Conservation (phyloP, 1,140 invertebrate species). For the Zelostemma sp. region DNA sequence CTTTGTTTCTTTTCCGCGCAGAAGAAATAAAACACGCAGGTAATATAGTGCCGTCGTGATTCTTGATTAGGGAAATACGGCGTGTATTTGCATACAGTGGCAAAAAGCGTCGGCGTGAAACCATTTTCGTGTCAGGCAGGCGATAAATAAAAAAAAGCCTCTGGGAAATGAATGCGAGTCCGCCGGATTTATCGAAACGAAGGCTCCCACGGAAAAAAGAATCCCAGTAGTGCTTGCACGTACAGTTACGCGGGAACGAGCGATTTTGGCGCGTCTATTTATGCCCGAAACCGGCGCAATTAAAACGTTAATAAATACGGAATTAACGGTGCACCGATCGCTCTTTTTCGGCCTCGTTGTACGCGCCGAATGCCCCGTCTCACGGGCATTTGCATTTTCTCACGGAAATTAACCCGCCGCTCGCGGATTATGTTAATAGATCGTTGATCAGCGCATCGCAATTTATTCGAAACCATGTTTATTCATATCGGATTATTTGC, state of each 20-base stretch:
- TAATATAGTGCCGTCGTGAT: no score
- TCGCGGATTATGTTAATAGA: slow-evolving; percentile 1
- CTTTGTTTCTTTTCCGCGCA: no score
- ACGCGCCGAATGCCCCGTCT: slow-evolving; percentile 18
- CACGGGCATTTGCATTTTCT: slow-evolving; percentile 52
- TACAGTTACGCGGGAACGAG: slow-evolving; percentile 1
- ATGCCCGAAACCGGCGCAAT: slow-evolving; percentile 19
- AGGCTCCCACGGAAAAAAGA: slow-evolving; percentile 10
- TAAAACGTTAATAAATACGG: slow-evolving; percentile 30
- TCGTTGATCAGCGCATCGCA: background rate
- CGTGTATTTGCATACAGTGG: slow-evolving; percentile 5
- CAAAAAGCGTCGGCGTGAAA: slow-evolving; percentile 2
- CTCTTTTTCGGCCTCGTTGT: slow-evolving; percentile 12
- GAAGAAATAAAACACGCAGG: no score
- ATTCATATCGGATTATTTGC: background rate
- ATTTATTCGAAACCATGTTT: background rate
- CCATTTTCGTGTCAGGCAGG: slow-evolving; percentile 5
- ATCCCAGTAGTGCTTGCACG: background rate
- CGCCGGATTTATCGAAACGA: slow-evolving; percentile 4
- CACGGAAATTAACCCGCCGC: slow-evolving; percentile 1
- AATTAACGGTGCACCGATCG: slow-evolving; percentile 13
- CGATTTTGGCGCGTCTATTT: slow-evolving; percentile 4
- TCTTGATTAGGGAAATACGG: background rate
- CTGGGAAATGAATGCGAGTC: slow-evolving; percentile 9
- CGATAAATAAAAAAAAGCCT: slow-evolving; percentile 11